Evolutionary conservation across 1,140 invertebrate genomes (phyloP).

Genomic region (Saxidomus purpurata): DNA sequence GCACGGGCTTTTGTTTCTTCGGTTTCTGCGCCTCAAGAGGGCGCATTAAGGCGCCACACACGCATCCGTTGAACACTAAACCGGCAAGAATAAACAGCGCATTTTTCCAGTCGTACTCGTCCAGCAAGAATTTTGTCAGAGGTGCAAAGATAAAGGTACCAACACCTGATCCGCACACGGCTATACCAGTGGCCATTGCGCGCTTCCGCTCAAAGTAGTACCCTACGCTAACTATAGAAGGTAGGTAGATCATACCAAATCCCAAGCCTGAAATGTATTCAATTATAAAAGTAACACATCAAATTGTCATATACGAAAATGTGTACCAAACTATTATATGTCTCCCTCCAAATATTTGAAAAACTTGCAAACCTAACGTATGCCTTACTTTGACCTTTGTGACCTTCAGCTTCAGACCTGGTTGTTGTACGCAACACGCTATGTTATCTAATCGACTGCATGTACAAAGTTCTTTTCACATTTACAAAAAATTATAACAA

Average conservation of each 20-base stretch:
- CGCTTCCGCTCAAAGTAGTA: constrained; percentile 97
- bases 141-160: constrained; percentile 97
- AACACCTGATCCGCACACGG: constrained; percentile 95
- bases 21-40: constrained; percentile 92
- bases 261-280: constrained; percentile 93
- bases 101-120: constrained; percentile 92
- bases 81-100: constrained; percentile 96
- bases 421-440: no score
- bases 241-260: constrained; percentile 97
- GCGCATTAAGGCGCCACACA: constrained; percentile 96
- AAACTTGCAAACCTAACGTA: no score
- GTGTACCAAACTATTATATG: no score
- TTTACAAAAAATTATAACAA: no score
- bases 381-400: no score
- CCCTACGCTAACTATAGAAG: constrained; percentile 97
- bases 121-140: constrained; percentile 74
- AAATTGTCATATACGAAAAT: no score
- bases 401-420: no score
- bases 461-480: no score
- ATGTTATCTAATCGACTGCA: no score
- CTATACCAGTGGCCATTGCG: constrained; percentile 96
- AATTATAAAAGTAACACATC: no score
- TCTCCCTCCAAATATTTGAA: no score
- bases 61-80: constrained; percentile 96
- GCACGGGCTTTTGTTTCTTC: constrained; percentile 89